phyloP scores from a whole-genome alignment of 2,888 invertebrate genomes.

The Tridacna crocea region DNA sequence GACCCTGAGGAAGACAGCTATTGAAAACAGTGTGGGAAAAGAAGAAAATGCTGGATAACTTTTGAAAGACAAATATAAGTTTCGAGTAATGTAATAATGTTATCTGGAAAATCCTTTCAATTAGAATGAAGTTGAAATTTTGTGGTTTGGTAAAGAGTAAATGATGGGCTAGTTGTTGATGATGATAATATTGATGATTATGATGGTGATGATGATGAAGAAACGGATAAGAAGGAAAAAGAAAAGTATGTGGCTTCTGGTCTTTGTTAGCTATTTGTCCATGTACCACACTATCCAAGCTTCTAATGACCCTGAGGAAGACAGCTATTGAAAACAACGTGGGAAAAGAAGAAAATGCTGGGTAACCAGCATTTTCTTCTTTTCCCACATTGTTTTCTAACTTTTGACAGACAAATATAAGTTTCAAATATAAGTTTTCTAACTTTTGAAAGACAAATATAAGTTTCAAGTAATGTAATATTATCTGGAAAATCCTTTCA shows the following conservation, averaged over 20 bases:
- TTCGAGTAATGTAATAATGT: background rate
- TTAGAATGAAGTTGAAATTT: no score
- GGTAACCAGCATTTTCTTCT: no score
- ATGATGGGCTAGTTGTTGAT: no score
- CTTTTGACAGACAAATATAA: no score
- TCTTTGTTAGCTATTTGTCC: background rate
- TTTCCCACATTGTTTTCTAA: no score
- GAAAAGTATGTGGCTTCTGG: background rate
- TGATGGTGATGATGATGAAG: no score
- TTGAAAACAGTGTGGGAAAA: background rate
- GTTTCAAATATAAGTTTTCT: no score
- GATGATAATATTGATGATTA: no score
- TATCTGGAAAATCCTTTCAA: background rate
- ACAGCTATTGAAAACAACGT: background rate
- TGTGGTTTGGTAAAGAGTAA: no score
- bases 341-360: background rate
- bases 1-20: background rate
- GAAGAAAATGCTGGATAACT: background rate
- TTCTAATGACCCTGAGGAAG: background rate
- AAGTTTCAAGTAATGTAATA: background rate
- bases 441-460: background rate
- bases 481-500: background rate
- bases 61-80: background rate
- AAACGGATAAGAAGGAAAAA: conserved; percentile 24
- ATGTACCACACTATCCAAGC: background rate